phyloP scores from a whole-genome alignment of 2,797 vertebrate genomes.

The Lithobates pipiens region DNA sequence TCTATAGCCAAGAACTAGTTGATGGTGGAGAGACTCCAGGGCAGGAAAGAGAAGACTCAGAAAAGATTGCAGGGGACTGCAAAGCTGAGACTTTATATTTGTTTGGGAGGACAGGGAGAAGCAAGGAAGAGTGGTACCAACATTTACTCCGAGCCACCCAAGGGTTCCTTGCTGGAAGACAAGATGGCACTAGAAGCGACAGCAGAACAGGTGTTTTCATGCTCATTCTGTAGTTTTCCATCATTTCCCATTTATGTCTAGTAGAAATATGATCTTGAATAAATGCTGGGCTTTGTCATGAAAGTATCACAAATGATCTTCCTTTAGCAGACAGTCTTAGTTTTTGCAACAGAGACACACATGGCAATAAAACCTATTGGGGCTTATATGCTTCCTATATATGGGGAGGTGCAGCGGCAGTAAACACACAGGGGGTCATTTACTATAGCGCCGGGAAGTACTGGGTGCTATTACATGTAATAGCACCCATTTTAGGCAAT shows the following conservation, averaged over 20 bases:
- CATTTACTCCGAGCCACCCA: constrained; percentile 76
- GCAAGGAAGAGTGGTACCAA: constrained; percentile 92
- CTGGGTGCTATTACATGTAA: no score
- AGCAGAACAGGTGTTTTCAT: constrained; percentile 69
- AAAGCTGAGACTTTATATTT: constrained; percentile 79
- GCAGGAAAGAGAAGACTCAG: background rate
- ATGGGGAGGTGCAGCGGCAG: no score
- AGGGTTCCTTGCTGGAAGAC: constrained; percentile 55
- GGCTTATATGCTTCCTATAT: no score
- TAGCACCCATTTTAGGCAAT: no score
- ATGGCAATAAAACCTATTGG: no score
- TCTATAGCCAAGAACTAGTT: constrained; percentile 57
- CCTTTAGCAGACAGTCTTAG: no score
- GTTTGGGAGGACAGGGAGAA: constrained; percentile 86
- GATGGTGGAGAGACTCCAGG: constrained; percentile 62
- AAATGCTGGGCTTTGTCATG: background rate
- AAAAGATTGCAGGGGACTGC: constrained; percentile 24
- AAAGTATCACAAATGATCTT: no score
- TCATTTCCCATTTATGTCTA: no score
- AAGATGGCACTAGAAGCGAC: constrained; percentile 65
- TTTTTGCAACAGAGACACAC: no score
- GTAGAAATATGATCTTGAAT: background rate
- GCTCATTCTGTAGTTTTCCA: background rate
- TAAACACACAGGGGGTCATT: no score
- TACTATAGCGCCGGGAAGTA: no score